Conservation (phyloP, 1,140 invertebrate species). For the Rhopalosiphum maidis region DNA sequence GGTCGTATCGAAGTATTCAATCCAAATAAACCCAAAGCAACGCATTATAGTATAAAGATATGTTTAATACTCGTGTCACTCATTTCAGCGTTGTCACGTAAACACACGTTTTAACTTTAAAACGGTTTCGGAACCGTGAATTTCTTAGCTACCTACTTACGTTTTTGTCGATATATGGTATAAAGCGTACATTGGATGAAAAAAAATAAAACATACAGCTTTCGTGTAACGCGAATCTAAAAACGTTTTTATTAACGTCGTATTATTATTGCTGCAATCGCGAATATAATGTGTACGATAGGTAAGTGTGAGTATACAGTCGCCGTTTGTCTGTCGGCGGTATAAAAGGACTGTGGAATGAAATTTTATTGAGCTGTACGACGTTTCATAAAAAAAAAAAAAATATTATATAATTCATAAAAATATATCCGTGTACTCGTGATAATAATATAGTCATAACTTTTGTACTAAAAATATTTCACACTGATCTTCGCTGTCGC, state of each 20-base stretch:
- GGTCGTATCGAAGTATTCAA: neutral
- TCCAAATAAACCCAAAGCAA: neutral
- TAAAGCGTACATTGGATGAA: neutral
- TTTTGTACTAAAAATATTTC: conserved; percentile 13
- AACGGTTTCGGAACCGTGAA: neutral
- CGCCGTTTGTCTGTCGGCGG: neutral
- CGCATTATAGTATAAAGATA: too few species aligned
- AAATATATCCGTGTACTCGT: neutral
- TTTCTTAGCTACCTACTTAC: neutral
- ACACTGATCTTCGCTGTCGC: neutral
- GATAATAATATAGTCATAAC: neutral
- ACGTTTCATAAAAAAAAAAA: neutral
- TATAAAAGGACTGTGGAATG: neutral
- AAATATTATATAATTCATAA: neutral
- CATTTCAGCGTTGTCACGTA: neutral
- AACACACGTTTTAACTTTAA: neutral
- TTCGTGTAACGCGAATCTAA: neutral
- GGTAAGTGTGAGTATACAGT: neutral
- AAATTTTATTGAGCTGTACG: too few species aligned
- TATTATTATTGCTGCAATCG: neutral
- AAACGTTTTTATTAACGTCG: neutral
- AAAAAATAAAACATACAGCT: neutral
- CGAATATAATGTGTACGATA: neutral
- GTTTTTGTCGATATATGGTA: neutral
- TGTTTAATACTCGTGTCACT: too few species aligned